Conservation (phyloP, 2,888 invertebrate genomes). For the Lamellibrachia satsuma region DNA sequence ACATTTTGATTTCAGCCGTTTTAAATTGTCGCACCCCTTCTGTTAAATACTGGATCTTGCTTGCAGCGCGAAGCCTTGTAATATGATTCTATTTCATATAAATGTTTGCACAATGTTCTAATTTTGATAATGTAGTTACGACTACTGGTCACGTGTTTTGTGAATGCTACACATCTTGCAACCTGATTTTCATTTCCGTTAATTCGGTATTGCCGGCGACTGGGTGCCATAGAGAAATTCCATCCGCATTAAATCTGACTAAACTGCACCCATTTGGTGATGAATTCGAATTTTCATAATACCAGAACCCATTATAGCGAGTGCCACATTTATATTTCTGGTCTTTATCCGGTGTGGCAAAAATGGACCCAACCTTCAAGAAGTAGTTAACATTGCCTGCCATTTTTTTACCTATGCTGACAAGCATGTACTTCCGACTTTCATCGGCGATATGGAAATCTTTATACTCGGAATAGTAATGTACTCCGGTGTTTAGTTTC, state of each 20-base stretch:
- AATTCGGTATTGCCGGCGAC: no score
- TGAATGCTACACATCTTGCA: no score
- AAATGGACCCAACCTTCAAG: not conserved
- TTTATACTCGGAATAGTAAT: not conserved
- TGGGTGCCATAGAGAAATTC: no score
- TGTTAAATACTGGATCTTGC: no score
- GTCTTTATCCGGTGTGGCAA: not conserved
- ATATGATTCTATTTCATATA: no score
- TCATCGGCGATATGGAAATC: slow-evolving; percentile 1
- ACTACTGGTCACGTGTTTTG: not conserved
- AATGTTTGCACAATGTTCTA: no score
- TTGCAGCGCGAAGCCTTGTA: no score
- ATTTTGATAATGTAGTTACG: not conserved
- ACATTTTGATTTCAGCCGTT: no score
- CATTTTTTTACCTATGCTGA: not conserved
- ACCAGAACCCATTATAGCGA: slow-evolving; percentile 5
- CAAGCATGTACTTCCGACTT: not conserved
- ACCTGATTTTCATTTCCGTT: no score
- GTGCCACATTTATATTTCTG: slow-evolving; percentile 10
- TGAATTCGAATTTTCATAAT: not conserved
- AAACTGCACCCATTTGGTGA: not conserved
- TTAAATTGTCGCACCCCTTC: no score
- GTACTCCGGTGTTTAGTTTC: not conserved
- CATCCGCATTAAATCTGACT: not conserved
- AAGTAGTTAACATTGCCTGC: not conserved